Base-by-base conservation (phyloP, 2,797 vertebrate genomes). In the Anniella stebbinsi region DNA sequence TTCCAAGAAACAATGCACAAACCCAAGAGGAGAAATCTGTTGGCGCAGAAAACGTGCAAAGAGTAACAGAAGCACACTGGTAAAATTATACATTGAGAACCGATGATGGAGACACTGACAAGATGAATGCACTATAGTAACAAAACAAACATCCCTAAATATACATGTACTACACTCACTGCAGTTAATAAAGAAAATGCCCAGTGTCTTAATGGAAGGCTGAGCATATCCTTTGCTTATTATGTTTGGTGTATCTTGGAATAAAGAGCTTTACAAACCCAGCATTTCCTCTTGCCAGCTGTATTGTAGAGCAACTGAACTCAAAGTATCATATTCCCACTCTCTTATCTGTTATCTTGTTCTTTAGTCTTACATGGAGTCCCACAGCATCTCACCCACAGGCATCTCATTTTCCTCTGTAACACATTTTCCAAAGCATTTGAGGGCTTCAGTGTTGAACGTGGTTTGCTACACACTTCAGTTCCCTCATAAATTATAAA, bases 301-400 rank as follows among this genome's bases (percentile, higher is more conserved):
- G 76, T 45, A 92, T n/a, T 90, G 87, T 88, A 94, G 83, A 70
- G 84, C 86, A 87, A 77, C 81, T 88, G 93, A 94, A 90, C 33
- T 92, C 76, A 87, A 2, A n/a, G 54, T 91, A 87, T 94, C 89
- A 82, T 76, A 51, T 93, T 96, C 90, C 92, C 86, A 92, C 73
- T 85, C n/a, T 89, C 87, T 95, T 94, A 93, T 88, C 92, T 89
- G n/a, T 60, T 84, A 95, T 94, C 93, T 93, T 88, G 81, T 70
- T 93, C 81, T 93, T 95, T 76, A 92, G 69, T 72, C 82, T 88
- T 94, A 94, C 92, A 93, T 78, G 88, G 91, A 92, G 89, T 89
- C 90, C 88, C 70, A 75, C 45, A 91, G 77, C 60, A 67, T 77
- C 91, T 94, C 84, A 66, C 93, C 72, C 75, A 90, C 90, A 89